Conservation (phyloP, 2,113 vertebrate species). For the Cyrtonyx montezumae region DNA sequence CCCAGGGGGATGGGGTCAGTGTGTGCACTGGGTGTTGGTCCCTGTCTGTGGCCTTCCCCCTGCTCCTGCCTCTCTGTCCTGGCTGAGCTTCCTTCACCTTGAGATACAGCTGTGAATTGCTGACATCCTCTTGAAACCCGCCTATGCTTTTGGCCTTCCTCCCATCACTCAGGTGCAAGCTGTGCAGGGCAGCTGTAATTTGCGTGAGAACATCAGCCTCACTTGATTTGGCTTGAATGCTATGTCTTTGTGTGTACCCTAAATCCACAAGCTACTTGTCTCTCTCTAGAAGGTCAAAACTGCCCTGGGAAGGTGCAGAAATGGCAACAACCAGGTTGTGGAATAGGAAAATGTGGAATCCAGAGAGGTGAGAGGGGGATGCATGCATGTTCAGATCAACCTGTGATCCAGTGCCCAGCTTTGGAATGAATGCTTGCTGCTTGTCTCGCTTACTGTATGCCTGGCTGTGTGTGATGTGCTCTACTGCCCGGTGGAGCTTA, state of each 20-base stretch:
- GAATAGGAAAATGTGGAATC: neutral
- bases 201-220: neutral
- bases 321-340: fast-evolving
- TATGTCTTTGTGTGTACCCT: neutral
- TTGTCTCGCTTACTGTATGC: fast-evolving
- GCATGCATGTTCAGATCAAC: neutral
- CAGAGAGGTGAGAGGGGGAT: neutral
- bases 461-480: fast-evolving
- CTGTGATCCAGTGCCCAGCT: fast-evolving
- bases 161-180: neutral
- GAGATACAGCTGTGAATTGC: neutral
- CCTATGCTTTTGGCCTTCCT: neutral
- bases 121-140: neutral
- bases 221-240: neutral
- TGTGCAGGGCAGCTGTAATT: neutral
- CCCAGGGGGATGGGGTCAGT: neutral
- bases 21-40: fast-evolving
- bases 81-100: neutral
- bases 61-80: neutral
- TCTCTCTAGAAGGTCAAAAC: neutral
- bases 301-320: neutral
- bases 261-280: neutral
- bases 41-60: neutral
- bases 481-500: neutral
- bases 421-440: neutral